These are phyloP conservation scores for Fukomys damarensis DNA, from an alignment of 2,113 vertebrate species.

Conservation along the genomic window DNA sequence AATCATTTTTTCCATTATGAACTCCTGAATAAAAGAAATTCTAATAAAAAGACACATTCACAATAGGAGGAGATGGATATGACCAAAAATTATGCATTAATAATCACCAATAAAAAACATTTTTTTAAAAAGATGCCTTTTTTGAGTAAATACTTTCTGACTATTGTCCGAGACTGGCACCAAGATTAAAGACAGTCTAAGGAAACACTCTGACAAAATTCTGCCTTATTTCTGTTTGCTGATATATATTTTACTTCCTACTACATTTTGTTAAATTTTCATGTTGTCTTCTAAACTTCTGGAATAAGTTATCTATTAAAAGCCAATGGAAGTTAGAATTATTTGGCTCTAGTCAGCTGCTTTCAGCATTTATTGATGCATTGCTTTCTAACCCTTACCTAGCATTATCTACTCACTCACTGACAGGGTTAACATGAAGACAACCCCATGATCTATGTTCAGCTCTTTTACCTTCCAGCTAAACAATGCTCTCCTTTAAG, in stretches of 20 bases:
- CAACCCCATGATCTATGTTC: constrained; percentile 59
- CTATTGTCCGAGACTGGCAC: not conserved
- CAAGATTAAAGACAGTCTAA: not conserved
- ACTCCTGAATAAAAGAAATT: not conserved
- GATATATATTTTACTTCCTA: not conserved
- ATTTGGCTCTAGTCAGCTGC: not conserved
- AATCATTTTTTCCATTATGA: not conserved
- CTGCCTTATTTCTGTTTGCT: not conserved
- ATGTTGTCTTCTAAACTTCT: not conserved
- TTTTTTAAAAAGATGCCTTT: not conserved
- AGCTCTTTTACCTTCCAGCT: constrained; percentile 67
- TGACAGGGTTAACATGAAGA: constrained; percentile 47
- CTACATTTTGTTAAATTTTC: not conserved
- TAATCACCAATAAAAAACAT: not conserved
- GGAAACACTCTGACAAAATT: not conserved
- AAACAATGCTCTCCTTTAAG: constrained; percentile 74
- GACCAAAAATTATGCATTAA: not conserved
- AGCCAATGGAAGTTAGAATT: not conserved
- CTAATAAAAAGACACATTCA: not conserved
- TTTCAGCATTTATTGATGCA: not conserved
- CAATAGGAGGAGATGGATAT: not conserved
- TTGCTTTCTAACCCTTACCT: not conserved
- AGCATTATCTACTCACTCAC: not conserved
- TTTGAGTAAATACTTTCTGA: not conserved
- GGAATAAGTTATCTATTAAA: not conserved